Conservation (phyloP, 2,797 vertebrate species). For the Paguma larvata region DNA sequence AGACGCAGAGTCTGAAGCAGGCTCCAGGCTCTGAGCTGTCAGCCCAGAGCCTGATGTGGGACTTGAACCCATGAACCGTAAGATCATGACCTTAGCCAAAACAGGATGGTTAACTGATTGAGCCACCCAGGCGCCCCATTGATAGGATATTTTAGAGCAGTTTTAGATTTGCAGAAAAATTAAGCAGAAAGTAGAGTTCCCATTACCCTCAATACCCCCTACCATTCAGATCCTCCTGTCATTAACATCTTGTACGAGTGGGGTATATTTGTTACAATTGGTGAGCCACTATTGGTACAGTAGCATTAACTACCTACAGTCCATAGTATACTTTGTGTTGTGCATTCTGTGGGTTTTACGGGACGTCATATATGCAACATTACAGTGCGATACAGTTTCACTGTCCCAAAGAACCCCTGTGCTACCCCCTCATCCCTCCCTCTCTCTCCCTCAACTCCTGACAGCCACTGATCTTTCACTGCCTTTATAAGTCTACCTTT, state of each 20-base stretch:
- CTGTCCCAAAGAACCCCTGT: background rate
- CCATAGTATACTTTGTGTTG: background rate
- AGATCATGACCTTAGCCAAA: too few species aligned
- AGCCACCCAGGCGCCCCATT: background rate
- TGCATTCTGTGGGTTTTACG: background rate
- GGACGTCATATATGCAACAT: background rate
- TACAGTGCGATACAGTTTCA: background rate
- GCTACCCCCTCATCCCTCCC: background rate
- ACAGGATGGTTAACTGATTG: accelerated
- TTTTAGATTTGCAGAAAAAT: background rate
- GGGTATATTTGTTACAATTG: background rate
- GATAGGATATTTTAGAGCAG: background rate
- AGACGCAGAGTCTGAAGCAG: too few species aligned
- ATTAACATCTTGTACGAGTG: background rate
- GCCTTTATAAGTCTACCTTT: background rate
- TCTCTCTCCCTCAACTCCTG: background rate
- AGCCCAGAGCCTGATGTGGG: too few species aligned
- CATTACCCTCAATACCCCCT: background rate
- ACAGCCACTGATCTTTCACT: background rate
- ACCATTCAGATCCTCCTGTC: background rate
- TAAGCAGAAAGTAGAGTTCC: background rate
- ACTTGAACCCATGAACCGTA: too few species aligned
- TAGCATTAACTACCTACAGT: background rate
- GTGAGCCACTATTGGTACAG: background rate
- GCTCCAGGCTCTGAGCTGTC: too few species aligned